phyloP scores from a whole-genome alignment of 2,113 vertebrate genomes.

The Glareola pratincola region DNA sequence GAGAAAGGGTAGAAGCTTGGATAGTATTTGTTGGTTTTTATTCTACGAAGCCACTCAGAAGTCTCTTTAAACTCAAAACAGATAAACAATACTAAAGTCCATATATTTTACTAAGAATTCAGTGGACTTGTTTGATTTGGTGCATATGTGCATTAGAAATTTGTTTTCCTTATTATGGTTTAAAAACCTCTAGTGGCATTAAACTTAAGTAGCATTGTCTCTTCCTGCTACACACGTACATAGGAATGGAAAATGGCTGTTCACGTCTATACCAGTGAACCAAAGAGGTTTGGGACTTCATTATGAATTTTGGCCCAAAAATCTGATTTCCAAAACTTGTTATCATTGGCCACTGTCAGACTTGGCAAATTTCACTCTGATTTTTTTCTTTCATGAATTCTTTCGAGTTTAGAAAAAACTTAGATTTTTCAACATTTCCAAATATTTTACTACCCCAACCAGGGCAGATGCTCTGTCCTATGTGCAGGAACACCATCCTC shows the following conservation, averaged over 20 bases:
- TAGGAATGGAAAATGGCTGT: not conserved
- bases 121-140: slow-evolving; percentile 44
- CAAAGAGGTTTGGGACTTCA: not conserved
- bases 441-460: not conserved
- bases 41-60: not conserved
- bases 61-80: not conserved
- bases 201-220: not conserved
- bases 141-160: not conserved
- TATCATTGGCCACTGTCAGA: not conserved
- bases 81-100: not conserved
- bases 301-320: not conserved
- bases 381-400: not conserved
- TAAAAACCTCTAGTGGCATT: not conserved
- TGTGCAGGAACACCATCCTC: not conserved
- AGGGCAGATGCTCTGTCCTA: not conserved
- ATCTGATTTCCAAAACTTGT: not conserved
- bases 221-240: not conserved
- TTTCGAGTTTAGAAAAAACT: not conserved
- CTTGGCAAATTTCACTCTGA: not conserved
- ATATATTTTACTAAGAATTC: slow-evolving; percentile 47
- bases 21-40: not conserved
- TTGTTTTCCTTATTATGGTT: not conserved
- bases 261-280: not conserved
- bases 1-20: not conserved
- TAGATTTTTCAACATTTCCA: not conserved